Evolutionary conservation across 2,888 invertebrate species (phyloP).

Genomic region (Tuberolachnus salignus): DNA sequence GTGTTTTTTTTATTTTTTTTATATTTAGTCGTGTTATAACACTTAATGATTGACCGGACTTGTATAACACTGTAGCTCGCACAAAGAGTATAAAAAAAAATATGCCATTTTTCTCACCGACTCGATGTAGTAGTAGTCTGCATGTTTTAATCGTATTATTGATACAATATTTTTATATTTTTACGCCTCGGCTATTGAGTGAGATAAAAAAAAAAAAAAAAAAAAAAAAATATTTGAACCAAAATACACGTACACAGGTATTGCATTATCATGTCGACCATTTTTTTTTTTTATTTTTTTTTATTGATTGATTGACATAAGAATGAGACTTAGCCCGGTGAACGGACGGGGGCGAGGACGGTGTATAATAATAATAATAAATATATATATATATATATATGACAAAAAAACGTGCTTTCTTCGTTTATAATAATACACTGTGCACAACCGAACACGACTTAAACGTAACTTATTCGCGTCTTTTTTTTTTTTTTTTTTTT

Average conservation of each 20-base stretch:
- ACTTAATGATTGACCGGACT: constrained; percentile 1
- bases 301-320: constrained; percentile 25
- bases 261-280: constrained; percentile 28
- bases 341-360: background rate
- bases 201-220: constrained; percentile 12
- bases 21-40: constrained; percentile 28
- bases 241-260: constrained; percentile 28
- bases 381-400: background rate
- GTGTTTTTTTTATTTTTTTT: constrained; percentile 19
- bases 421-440: background rate
- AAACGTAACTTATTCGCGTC: background rate
- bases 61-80: background rate
- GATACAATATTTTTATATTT: constrained; percentile 16
- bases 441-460: background rate
- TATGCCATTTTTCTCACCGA: constrained; percentile 15
- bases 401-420: constrained; percentile 2
- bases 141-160: constrained; percentile 39
- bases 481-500: too few species aligned
- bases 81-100: constrained; percentile 15
- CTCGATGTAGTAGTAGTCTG: constrained; percentile 3
- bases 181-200: constrained; percentile 24
- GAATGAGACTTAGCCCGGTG: background rate
- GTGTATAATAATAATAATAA: background rate
- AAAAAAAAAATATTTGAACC: constrained; percentile 9
- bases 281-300: constrained; percentile 20